Evolutionary conservation across 1,140 invertebrate genomes (phyloP), one percentile per base, ranked within the genome.

Genomic region (Macrosteles quadrilineatus): DNA sequence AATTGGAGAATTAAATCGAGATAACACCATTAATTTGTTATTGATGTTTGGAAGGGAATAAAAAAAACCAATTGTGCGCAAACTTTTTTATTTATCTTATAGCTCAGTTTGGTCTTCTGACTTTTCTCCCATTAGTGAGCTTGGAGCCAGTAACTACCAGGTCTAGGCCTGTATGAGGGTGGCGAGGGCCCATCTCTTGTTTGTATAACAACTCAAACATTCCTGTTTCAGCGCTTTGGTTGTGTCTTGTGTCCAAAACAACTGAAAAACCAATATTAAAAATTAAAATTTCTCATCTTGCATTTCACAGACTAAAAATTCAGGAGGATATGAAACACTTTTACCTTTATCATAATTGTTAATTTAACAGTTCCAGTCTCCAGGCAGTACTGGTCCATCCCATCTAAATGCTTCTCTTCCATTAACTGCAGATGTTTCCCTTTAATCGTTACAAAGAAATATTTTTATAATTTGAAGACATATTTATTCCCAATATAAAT

Each of bases 201-300:
- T 88, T 90, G 79, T 93, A 96, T 19, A 89, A 87, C 69, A 95
- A 77, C 78, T 96, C 94, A 79, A 97, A 98, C 66, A 88, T 84
- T 21, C 95, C 95, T 2, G 93, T 94, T 72, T 93, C 88, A 14
- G 92, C 90, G 64, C 89, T 90, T 71, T 88, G 87, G 80, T 95
- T 89, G 55, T 85, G 82, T 50, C 87, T 86, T 69, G 88, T 84
- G 79, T 98, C 95, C n/a, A 98, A 81, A 0, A 95, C 90, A 75
- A 98, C 95, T 97, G 79, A 62, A 87, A 85, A 30, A 73, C 47
- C 27, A 67, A 67, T 29, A 36, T 45, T 23, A 47, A 64, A 14
- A 0, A 31, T 36, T 6, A 29, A 40, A 25, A 27, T 1, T 12
- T n/a, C n/a, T n/a, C 53, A 55, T 40, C 50, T 1, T 29, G 17